phyloP scores from a whole-genome alignment of 2,797 vertebrate genomes.

The Tarsius wallacei region DNA sequence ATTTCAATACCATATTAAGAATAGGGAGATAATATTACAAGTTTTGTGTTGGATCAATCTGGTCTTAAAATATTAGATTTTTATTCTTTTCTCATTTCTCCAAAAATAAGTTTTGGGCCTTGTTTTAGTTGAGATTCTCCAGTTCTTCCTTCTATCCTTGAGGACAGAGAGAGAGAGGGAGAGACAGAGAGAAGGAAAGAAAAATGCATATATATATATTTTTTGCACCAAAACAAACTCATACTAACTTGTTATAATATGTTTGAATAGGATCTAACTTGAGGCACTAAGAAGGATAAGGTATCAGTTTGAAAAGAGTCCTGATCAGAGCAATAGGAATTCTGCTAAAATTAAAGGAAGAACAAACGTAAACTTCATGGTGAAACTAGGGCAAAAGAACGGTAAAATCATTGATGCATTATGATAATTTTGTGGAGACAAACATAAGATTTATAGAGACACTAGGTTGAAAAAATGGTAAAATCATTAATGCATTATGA shows the following conservation, averaged over 20 bases:
- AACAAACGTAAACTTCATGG: neutral
- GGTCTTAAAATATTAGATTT: neutral
- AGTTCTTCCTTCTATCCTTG: neutral
- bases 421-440: neutral
- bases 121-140: neutral
- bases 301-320: neutral
- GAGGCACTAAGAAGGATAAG: neutral
- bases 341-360: neutral
- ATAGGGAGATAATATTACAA: neutral
- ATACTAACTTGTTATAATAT: neutral
- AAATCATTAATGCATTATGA: neutral
- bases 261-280: neutral
- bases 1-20: neutral
- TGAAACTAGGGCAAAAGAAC: neutral
- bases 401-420: neutral
- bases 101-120: neutral
- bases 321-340: neutral
- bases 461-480: neutral
- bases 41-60: neutral
- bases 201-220: too few relatives aligned
- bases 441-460: neutral
- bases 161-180: neutral
- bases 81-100: neutral
- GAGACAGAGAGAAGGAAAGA: neutral
- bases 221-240: neutral